Percentiles rank a stretch among this genome's conserved stretches.
phyloP scores from a whole-genome alignment of 2,888 invertebrate genomes.

The Hofmannophila pseudospretella region DNA sequence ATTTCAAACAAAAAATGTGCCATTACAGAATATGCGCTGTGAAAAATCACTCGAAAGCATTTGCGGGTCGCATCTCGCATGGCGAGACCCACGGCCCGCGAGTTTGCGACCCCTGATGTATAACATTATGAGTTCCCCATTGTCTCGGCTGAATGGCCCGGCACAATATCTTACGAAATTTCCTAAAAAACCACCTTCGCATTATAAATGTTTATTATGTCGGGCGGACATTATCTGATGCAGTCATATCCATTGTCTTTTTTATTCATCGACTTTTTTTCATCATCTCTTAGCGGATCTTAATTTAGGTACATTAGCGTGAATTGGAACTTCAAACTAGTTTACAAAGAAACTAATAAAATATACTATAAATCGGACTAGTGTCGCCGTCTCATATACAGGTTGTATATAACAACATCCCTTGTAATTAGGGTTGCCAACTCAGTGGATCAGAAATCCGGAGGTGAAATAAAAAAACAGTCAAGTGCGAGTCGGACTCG shows the following conservation, averaged over 20 bases:
- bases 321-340: conserved; percentile 2
- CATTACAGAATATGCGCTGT: too few species aligned
- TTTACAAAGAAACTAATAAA: too few species aligned
- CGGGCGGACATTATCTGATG: conserved; percentile 50
- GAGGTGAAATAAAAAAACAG: too few species aligned
- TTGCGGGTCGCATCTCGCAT: neutral
- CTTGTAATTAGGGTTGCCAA: too few species aligned
- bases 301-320: conserved; percentile 25
- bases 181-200: conserved; percentile 66
- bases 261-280: conserved; percentile 6
- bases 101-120: conserved; percentile 19
- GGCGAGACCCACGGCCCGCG: neutral
- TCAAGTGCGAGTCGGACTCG: too few species aligned
- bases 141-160: conserved; percentile 69
- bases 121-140: conserved; percentile 68
- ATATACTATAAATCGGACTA: too few species aligned
- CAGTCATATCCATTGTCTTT: conserved; percentile 54
- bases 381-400: too few species aligned
- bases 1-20: too few species aligned
- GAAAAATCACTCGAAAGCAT: neutral
- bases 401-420: too few species aligned
- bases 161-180: conserved; percentile 76
- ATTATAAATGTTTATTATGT: conserved; percentile 67
- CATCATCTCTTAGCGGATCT: neutral
- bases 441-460: too few species aligned